Evolutionary conservation across 2,888 invertebrate species (phyloP).

Genomic region (Aspidapion aeneum): DNA sequence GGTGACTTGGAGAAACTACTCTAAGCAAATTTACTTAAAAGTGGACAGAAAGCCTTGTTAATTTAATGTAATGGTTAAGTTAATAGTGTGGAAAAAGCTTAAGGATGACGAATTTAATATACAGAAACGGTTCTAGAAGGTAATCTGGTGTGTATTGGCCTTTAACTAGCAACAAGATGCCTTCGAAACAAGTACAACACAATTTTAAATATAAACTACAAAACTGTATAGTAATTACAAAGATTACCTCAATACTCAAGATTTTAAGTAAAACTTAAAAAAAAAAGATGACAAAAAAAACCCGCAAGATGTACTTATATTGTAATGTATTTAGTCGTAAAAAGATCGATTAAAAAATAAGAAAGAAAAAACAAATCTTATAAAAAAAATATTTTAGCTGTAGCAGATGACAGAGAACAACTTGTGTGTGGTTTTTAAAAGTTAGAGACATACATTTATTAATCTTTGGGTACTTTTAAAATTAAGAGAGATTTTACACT

Average conservation of each 20-base stretch:
- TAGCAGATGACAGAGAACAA: too few relatives aligned
- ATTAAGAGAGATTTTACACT: too few relatives aligned
- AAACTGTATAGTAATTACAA: conserved; percentile 43
- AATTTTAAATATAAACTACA: conserved; percentile 22
- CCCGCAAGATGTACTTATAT: conserved; percentile 51
- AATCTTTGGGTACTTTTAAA: too few relatives aligned
- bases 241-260: conserved; percentile 51
- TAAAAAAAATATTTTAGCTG: conserved; percentile 22
- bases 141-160: conserved; percentile 1
- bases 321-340: conserved; percentile 47
- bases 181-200: conserved; percentile 50
- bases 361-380: conserved; percentile 12
- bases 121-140: background rate
- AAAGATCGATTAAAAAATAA: conserved; percentile 33
- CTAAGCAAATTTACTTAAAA: too few relatives aligned
- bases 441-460: too few relatives aligned
- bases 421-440: too few relatives aligned
- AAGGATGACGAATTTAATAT: background rate
- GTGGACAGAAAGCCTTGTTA: too few relatives aligned
- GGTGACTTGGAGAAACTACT: too few relatives aligned
- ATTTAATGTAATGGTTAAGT: too few relatives aligned
- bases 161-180: conserved; percentile 45
- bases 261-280: background rate
- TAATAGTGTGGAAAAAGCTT: too few relatives aligned
- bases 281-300: conserved; percentile 35